Base-by-base conservation (phyloP, 37 sponge, comb jelly and placozoan species). In the Cladorhizidae sp. region DNA sequence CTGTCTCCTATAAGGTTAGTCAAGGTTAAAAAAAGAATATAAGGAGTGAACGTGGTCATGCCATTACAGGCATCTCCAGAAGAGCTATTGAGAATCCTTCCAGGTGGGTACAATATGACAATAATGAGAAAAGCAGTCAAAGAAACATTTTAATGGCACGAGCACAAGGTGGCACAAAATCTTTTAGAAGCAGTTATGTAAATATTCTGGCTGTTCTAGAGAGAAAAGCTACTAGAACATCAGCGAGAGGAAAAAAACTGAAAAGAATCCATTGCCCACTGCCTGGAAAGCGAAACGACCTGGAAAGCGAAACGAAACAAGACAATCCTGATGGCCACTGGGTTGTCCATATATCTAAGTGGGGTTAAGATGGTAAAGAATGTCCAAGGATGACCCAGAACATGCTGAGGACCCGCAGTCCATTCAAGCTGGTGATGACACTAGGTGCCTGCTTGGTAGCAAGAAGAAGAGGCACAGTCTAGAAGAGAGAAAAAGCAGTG, bases 361-460 rank as follows among this genome's bases (percentile, higher is more conserved):
- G 8, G 28, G 11, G 73, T 50, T 2, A 57, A 41, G 36, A 61
- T 33, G 82, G 2, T 43, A 67, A 40, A 71, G 71, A 38, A 55
- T 95, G 96, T 1, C 88, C 74, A 1, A 90, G 21, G 26, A 95
- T 92, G 38, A 93, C 90, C 96, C 96, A 95, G 59, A 83, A 87
- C 91, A 95, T 90, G 50, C 91, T 93, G 25, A 95, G 80, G 51
- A 88, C 84, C 18, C 96, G 86, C 21, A 95, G 70, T 22, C 93
- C 93, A 70, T 95, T 89, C 28, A 93, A 42, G 49, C 91, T 82
- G 21, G 83, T 77, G 58, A 95, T 90, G n/a, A 88, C 89, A 40
- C 52, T 32, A 20, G 91, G 83, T 2, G 91, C 76, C 26, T 85
- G 88, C 3, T 70, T 51, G 23, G 89, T 94, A 20, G 82, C 69